These are phyloP conservation scores for Microtus obscurus DNA, from an alignment of 2,797 vertebrate genomes.

Conservation along the genomic window DNA sequence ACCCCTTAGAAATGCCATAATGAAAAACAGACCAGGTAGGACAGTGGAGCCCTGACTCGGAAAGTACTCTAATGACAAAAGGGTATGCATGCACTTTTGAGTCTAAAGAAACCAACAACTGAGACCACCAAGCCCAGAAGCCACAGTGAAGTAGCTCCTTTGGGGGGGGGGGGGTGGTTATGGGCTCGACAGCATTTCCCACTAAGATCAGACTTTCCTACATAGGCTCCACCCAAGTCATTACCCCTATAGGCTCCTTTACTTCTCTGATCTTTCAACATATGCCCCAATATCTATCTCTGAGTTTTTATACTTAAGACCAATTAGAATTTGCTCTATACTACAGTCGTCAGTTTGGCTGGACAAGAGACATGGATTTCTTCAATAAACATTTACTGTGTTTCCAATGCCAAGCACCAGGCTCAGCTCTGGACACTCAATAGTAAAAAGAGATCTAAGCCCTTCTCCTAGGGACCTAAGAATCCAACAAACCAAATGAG, in stretches of 20 bases:
- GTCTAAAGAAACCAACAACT: neutral
- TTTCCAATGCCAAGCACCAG: neutral
- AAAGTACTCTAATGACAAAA: neutral
- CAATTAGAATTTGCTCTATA: no score
- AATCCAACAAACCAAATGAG: constrained; percentile 16
- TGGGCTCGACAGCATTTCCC: neutral
- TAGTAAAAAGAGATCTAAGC: neutral
- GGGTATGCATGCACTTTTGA: neutral
- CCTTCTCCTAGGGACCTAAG: neutral
- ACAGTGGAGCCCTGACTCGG: neutral
- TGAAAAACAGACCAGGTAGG: neutral
- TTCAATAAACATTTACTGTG: constrained; percentile 1
- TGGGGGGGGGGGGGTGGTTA: neutral
- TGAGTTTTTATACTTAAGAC: no score
- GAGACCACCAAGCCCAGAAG: neutral
- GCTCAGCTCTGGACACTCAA: neutral
- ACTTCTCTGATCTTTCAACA: no score
- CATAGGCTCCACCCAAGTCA: neutral
- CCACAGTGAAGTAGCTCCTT: neutral
- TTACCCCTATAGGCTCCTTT: neutral
- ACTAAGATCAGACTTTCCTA: constrained; percentile 23
- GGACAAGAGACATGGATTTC: neutral
- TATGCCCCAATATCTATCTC: no score
- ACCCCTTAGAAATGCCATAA: neutral
- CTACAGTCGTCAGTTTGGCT: neutral